Conservation (phyloP, 2,888 invertebrate genomes). For the Tachystola acroxantha region DNA sequence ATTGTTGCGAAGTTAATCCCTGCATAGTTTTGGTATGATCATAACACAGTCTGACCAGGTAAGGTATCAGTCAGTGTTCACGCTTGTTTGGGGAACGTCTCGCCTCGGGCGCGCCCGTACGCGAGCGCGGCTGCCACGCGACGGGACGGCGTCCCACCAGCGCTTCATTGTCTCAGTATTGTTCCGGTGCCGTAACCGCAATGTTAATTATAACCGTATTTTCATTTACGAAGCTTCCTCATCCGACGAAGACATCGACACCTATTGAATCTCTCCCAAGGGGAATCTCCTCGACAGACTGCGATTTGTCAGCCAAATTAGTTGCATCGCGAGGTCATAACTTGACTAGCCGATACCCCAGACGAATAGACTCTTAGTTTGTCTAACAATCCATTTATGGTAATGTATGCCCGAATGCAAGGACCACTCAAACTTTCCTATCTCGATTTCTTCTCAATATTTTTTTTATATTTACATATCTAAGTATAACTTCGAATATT, state of each 20-base stretch:
- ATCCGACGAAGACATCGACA: constrained; percentile 39
- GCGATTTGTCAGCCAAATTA: constrained; percentile 5
- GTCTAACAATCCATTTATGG: constrained; percentile 15
- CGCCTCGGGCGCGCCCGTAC: constrained; percentile 28
- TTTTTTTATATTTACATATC: constrained; percentile 24
- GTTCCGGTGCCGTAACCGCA: constrained; percentile 59
- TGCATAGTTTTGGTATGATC: constrained; percentile 44
- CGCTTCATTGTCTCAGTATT: constrained; percentile 61
- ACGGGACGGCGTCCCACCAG: constrained; percentile 38
- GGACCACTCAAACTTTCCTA: constrained; percentile 89
- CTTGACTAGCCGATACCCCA: constrained; percentile 16
- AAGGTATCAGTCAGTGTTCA: constrained; percentile 63
- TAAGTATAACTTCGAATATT: constrained; percentile 14
- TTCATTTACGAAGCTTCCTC: constrained; percentile 47
- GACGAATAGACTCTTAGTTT: constrained; percentile 15
- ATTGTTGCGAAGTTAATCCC: constrained; percentile 15
- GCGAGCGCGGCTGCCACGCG: too few species aligned
- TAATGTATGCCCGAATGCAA: constrained; percentile 73
- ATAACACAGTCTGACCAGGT: constrained; percentile 42
- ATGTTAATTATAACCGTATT: constrained; percentile 31
- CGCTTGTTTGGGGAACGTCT: constrained; percentile 57
- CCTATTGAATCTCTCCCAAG: constrained; percentile 9
- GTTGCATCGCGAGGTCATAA: constrained; percentile 9
- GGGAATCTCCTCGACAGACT: constrained; percentile 1
- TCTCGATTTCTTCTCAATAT: constrained; percentile 45